phyloP scores from a whole-genome alignment of 2,113 vertebrate genomes.

The Rhinopithecus roxellana region DNA sequence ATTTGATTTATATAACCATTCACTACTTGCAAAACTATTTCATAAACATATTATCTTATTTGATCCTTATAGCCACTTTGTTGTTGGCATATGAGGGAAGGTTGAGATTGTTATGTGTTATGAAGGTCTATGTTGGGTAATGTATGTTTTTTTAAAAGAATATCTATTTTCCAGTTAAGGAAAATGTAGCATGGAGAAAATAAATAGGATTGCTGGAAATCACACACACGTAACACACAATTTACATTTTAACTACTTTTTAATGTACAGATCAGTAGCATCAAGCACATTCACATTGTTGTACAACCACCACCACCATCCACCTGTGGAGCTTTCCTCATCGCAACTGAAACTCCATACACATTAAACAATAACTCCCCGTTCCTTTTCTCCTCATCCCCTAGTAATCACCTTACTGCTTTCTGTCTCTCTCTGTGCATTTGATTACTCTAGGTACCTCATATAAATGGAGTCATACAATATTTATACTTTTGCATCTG shows the following conservation, averaged over 20 bases:
- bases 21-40: neutral
- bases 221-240: neutral
- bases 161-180: neutral
- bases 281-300: neutral
- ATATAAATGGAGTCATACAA: neutral
- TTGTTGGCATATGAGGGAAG: neutral
- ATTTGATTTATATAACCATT: neutral
- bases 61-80: neutral
- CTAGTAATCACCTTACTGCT: neutral
- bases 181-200: neutral
- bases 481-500: neutral
- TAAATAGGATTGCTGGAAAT: neutral
- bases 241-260: neutral
- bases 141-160: neutral
- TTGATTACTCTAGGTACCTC: neutral
- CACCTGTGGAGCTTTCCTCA: neutral
- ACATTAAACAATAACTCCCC: neutral
- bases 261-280: neutral
- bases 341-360: neutral
- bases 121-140: neutral
- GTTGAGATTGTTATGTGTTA: neutral
- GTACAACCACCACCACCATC: neutral
- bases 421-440: neutral
- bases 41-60: neutral
- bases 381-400: neutral